Base-by-base conservation (phyloP, 1,140 invertebrate species). In the Protaetia brevitarsis region DNA sequence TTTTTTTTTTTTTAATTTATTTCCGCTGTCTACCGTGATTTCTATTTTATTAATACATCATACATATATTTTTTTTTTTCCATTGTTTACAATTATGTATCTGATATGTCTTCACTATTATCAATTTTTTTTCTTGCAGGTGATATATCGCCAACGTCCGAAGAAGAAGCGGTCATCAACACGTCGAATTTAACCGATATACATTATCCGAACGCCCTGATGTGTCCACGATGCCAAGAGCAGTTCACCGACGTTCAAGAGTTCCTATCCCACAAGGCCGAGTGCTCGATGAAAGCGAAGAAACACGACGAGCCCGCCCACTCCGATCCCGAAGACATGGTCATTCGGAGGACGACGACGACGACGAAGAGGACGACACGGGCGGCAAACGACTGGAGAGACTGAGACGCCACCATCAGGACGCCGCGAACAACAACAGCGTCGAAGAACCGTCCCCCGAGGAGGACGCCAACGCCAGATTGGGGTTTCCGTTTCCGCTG, bases 351-450 rank as follows among this genome's bases (percentile, higher is more conserved):
- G 83, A 84, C 67, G 84, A 85, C 70, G 82, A 83, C 72, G 83
- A 84, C 66, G 82, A 84, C 64, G 41, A 51, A 1, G 41, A 51
- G 19, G 81, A 82, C 45, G 71, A 72, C 7, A 70, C 68, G 5
- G 74, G 73, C 8, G 83, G 82, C 59, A 85, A 85, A 72, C 72
- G 82, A 67, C 76, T 86, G 69, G 86, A 87, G 70, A 82, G 85
- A 76, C 84, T 82, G 66, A 84, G 87, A 72, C 84, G 85, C 64
- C 85, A 88, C 76, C 83, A 86, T 68, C 87, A 90, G 76, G 88
- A 90, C 74, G 88, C 88, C 4, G 88, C 89, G 72, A 90, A 90
- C 77, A 91, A 90, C 76, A 91, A 90, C 73, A 86, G 82, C 69
- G 82, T 85, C 71, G 83, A 84, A 64, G 86, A 80, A 80, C 57